Evolutionary conservation across 2,797 vertebrate species (phyloP).

Genomic region (Corythornis leucogaster): DNA sequence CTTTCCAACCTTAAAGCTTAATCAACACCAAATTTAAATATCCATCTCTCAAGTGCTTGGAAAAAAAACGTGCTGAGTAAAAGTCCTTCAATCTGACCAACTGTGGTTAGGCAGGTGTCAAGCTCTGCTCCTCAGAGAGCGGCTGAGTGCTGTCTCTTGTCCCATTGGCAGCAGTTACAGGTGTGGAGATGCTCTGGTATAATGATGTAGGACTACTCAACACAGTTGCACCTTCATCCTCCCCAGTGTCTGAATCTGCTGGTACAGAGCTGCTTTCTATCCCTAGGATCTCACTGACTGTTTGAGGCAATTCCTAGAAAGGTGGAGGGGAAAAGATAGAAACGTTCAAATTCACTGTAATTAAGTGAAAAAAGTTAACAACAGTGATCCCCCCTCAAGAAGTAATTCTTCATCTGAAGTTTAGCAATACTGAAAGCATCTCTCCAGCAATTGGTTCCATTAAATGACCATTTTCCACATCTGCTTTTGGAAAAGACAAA

Average conservation of each 20-base stretch:
- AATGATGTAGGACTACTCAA: constrained; percentile 16
- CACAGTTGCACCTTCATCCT: constrained; percentile 69
- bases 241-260: constrained; percentile 72
- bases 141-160: constrained; percentile 75
- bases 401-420: neutral
- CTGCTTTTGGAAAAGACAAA: neutral
- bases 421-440: neutral
- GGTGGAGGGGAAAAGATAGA: neutral
- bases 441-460: neutral
- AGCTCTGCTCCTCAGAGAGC: constrained; percentile 74
- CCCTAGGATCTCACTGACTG: constrained; percentile 88
- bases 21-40: constrained; percentile 82
- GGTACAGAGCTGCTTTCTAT: constrained; percentile 73
- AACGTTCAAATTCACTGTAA: neutral
- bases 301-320: constrained; percentile 87
- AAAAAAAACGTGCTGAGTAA: constrained; percentile 48
- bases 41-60: constrained; percentile 77
- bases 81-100: constrained; percentile 65
- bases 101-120: constrained; percentile 80
- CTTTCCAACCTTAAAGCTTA: constrained; percentile 82
- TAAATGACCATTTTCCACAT: neutral
- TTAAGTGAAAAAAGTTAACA: neutral
- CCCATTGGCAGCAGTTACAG: constrained; percentile 75
- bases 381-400: neutral
- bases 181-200: constrained; percentile 63